Evolutionary conservation across 2,113 vertebrate species (phyloP), one percentile per base, ranked within the genome.

Genomic region (Craseonycteris thonglongyai): DNA sequence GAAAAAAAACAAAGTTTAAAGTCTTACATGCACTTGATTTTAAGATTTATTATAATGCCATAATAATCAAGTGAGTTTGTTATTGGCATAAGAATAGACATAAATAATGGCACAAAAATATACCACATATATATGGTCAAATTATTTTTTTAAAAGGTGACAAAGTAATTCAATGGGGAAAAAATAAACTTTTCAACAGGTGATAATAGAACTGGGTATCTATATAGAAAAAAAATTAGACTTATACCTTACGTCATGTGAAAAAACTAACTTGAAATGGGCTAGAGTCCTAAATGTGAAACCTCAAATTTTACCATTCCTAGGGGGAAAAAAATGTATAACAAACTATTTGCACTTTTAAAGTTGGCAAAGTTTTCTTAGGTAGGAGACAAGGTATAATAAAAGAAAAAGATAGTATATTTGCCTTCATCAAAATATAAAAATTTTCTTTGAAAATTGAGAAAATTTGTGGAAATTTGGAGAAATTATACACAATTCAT

Each of bases 401-500:
- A 68, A 69, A 49, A 58, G 13, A 42, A 59, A 74, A 83, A 49
- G n/a, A 18, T 14, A 69, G 74, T 11, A 19, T 49, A 72, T 87
- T 84, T 10, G 24, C 21, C 33, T 90, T 84, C 83, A 74, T 66
- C 45, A 90, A 92, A 59, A 90, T 83, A 69, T 88, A 81, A 81
- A 86, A 84, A 21, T 84, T 71, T 26, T 69, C 42, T 68, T 35
- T 42, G 58, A 95, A 91, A 91, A 88, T 59, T 54, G 26, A 85
- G 16, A 76, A 95, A 82, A 83, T 15, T n/a, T n/a, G n/a, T n/a
- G n/a, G n/a, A 85, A 87, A 76, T 24, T 51, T 24, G 54, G 47
- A 82, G 59, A 95, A 95, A 89, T 93, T 45, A 89, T 66, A 89
- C 33, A 79, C 15, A 96, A 49, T 78, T 65, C 16, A 68, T 71